Evolutionary conservation across 2,113 vertebrate genomes (phyloP).

Genomic region (Mesocricetus auratus): DNA sequence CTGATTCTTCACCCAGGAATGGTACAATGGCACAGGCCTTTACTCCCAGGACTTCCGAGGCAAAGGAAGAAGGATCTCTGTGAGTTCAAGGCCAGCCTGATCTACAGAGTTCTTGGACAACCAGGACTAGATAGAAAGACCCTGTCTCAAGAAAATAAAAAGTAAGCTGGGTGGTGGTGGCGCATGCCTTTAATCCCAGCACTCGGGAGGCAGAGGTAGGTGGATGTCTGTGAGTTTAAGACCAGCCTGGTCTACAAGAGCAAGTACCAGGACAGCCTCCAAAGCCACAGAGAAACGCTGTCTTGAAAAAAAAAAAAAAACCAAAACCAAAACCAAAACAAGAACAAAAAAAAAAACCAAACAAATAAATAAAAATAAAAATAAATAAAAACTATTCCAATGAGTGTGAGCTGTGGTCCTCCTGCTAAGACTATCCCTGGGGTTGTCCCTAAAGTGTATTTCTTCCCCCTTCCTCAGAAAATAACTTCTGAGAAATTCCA

Average conservation of each 20-base stretch:
- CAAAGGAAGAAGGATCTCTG: not conserved
- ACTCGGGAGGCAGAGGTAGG: too few species aligned
- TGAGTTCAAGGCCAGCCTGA: not conserved
- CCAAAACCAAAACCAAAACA: too few species aligned
- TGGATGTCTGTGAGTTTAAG: too few species aligned
- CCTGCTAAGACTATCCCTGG: not conserved
- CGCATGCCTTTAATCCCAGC: too few species aligned
- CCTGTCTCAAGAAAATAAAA: not conserved
- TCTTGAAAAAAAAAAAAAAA: too few species aligned
- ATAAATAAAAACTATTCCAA: not conserved
- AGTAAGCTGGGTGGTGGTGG: too few species aligned
- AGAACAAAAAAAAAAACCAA: not conserved
- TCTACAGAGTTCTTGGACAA: not conserved
- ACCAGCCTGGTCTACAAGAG: too few species aligned
- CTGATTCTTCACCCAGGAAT: not conserved
- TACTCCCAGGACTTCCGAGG: not conserved
- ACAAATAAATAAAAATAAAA: too few species aligned
- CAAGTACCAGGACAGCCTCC: too few species aligned
- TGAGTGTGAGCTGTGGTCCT: not conserved
- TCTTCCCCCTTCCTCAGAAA: not conserved
- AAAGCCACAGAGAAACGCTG: too few species aligned
- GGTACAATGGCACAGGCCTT: not conserved
- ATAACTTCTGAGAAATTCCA: not conserved
- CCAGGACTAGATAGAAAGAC: not conserved
- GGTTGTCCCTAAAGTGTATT: not conserved